Evolutionary conservation across 2,113 vertebrate genomes (phyloP).

Genomic region (Brachyistius frenatus): DNA sequence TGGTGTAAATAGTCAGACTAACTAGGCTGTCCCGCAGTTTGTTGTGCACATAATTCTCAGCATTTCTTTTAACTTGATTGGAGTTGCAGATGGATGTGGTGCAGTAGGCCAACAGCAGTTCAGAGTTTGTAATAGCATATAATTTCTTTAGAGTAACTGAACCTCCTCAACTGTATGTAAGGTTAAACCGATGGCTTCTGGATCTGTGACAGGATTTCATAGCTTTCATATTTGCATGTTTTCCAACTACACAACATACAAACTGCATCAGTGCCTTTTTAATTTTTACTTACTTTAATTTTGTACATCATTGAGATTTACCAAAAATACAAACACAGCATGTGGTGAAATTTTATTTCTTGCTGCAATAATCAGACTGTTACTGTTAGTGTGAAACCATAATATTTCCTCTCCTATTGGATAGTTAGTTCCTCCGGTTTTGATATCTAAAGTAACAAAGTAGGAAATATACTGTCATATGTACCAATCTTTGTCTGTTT

Average conservation of each 20-base stretch:
- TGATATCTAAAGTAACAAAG: background rate
- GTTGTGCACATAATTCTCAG: constrained; percentile 31
- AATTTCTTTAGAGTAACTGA: constrained; percentile 20
- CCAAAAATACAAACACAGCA: background rate
- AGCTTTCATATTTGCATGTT: background rate
- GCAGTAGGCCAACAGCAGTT: background rate
- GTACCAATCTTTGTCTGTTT: no score
- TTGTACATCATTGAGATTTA: background rate
- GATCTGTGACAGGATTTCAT: constrained; percentile 27
- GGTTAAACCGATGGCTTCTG: constrained; percentile 25
- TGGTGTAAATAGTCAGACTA: constrained; percentile 47
- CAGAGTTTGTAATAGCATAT: background rate
- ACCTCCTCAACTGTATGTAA: constrained; percentile 22
- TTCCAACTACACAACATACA: background rate
- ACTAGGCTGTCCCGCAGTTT: constrained; percentile 38
- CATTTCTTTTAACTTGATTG: constrained; percentile 17
- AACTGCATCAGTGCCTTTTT: background rate
- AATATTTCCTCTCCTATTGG: background rate
- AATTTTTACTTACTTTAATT: background rate
- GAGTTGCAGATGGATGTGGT: constrained; percentile 8
- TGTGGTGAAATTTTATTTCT: background rate
- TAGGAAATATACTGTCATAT: constrained; percentile 3
- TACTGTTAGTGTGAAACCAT: background rate
- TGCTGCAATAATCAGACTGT: background rate
- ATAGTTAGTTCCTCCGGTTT: no score